Evolutionary conservation across 2,888 invertebrate species (phyloP), one percentile per base, ranked within the genome.

Genomic region (Clistopyga incitator): DNA sequence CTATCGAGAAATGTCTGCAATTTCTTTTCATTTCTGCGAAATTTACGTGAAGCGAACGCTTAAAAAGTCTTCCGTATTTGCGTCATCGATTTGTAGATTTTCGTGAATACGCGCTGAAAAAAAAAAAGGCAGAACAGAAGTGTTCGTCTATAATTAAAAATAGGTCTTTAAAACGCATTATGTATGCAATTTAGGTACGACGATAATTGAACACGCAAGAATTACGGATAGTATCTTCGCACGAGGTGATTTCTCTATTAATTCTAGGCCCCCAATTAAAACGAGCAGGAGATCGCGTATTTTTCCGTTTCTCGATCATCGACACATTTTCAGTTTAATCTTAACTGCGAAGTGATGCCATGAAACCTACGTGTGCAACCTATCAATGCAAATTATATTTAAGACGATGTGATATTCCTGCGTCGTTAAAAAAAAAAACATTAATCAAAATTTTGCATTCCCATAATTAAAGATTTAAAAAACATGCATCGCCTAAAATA

Each of bases 371-470:
- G 90, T 89, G 89, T 88, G 91, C 92, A 93, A 92, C 92, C 90
- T 92, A 93, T 93, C 93, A 93, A 93, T 93, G 92, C 92, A 93
- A 93, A 90, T 88, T 90, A 88, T 90, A 38, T 38, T 64, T 64
- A 42, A 64, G 64, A 64, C 64, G 64, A 64, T 64, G 64, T 38
- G 64, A 64, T 38, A 38, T 13, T 20, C 64, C 34, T 29, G 18
- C 13, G 59, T 61, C 59, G 34, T 3, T 61, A 13, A 47, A n/a
- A 38, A 34, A 6, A 29, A 34, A 34, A 34, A 34, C 4, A 6
- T 1, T 34, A 34, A 34, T 34, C 34, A 34, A 34, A 34, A 34
- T 34, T 8, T 34, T 6, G 4, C 34, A 34, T 6, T 34, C 34
- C 3, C 34, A 34, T 34, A 4, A 34, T 34, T 8, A n/a, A n/a